Conservation (phyloP, 2,113 vertebrate genomes). For the Hyperopisus bebe region DNA sequence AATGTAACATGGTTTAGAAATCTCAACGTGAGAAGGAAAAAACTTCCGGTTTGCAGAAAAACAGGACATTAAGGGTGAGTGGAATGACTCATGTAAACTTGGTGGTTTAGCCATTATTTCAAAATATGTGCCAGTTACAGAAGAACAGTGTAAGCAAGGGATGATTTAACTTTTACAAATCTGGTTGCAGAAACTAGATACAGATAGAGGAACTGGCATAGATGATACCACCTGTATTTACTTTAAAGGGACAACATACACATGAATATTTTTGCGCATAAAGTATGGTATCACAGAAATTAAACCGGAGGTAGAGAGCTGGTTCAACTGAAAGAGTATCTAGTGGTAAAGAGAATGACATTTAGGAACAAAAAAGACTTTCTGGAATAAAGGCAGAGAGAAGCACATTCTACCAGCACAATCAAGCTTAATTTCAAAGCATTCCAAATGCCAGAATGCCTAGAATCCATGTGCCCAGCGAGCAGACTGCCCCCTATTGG, state of each 20-base stretch:
- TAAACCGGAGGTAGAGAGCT: neutral
- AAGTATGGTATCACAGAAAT: neutral
- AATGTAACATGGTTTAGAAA: neutral
- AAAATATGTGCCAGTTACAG: neutral
- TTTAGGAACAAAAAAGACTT: neutral
- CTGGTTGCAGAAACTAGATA: neutral
- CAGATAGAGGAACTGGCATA: neutral
- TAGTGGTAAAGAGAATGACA: conserved; percentile 11
- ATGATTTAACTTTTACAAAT: neutral
- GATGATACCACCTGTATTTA: neutral
- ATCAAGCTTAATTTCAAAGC: conserved; percentile 27
- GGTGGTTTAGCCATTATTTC: neutral
- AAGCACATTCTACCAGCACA: conserved; percentile 24
- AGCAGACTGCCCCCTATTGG: neutral
- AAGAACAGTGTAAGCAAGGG: neutral
- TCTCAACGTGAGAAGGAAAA: neutral
- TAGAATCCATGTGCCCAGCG: conserved; percentile 18
- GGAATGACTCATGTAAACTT: neutral
- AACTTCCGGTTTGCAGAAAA: neutral
- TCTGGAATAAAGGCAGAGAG: conserved; percentile 19
- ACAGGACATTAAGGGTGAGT: neutral
- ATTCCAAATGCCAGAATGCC: conserved; percentile 20
- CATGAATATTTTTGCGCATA: neutral
- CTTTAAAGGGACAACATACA: neutral
- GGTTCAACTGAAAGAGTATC: neutral